phyloP scores from a whole-genome alignment of 2,797 vertebrate genomes.

The Fringilla coelebs region DNA sequence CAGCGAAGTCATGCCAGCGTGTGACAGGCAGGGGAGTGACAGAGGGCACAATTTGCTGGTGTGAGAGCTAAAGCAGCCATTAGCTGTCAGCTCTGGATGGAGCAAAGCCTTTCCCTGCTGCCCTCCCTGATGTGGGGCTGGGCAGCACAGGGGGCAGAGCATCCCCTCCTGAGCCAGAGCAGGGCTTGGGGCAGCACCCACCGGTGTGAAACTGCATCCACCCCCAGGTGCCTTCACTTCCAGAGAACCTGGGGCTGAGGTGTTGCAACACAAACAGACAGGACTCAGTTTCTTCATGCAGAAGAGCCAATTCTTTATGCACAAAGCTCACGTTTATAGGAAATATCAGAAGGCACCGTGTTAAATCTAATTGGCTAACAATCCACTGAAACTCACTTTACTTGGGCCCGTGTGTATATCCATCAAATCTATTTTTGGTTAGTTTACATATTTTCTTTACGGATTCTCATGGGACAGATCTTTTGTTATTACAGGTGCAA shows the following conservation, averaged over 20 bases:
- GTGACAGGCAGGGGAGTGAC: background rate
- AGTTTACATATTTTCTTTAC: background rate
- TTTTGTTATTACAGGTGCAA: background rate
- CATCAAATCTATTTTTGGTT: background rate
- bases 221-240: background rate
- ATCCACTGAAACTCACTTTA: background rate
- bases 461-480: background rate
- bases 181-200: background rate
- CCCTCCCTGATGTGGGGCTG: background rate
- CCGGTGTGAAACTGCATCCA: background rate
- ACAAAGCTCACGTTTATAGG: background rate
- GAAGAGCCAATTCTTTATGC: background rate
- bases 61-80: background rate
- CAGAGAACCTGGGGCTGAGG: background rate
- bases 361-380: background rate
- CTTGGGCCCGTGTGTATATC: background rate
- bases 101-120: background rate
- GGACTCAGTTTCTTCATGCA: background rate
- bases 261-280: background rate
- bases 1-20: background rate
- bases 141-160: background rate
- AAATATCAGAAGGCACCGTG: background rate
- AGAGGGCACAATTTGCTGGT: background rate
- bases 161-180: background rate
- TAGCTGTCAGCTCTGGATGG: background rate